Percentiles rank a stretch among this genome's conserved stretches.
These are phyloP conservation scores for Apis laboriosa DNA, from an alignment of 1,140 invertebrate genomes.

Conservation along the genomic window DNA sequence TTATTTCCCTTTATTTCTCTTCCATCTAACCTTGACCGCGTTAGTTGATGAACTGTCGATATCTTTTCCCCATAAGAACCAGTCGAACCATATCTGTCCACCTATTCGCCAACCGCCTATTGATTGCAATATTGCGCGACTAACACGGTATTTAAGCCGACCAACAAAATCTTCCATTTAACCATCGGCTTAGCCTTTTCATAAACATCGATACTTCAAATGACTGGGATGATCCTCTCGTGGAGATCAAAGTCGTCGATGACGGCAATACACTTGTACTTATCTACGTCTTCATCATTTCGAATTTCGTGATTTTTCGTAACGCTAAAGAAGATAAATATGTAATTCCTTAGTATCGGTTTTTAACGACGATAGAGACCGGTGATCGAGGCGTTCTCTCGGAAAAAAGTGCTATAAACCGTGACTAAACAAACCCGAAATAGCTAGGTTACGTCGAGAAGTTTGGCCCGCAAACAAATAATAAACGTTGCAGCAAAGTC, in stretches of 20 bases:
- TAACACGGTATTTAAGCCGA: constrained; percentile 52
- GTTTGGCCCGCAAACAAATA: constrained; percentile 58
- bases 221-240: background rate
- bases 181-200: constrained; percentile 66
- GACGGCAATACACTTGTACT: background rate
- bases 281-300: background rate
- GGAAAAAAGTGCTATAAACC: constrained; percentile 56
- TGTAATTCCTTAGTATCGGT: background rate
- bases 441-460: constrained; percentile 43
- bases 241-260: background rate
- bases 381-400: constrained; percentile 2
- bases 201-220: constrained; percentile 63
- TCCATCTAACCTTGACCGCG: constrained; percentile 53
- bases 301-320: background rate
- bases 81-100: too few relatives aligned
- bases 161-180: constrained; percentile 62
- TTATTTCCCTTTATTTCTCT: constrained; percentile 5
- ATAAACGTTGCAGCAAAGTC: constrained; percentile 51
- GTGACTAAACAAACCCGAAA: constrained; percentile 68
- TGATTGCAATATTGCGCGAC: constrained; percentile 73
- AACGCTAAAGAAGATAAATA: background rate
- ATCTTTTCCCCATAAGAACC: constrained; percentile 5
- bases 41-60: constrained; percentile 46
- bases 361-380: too few relatives aligned
- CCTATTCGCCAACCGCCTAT: constrained; percentile 16